Conservation (phyloP, 2,797 vertebrate species). For the Tiaroga cobitis region DNA sequence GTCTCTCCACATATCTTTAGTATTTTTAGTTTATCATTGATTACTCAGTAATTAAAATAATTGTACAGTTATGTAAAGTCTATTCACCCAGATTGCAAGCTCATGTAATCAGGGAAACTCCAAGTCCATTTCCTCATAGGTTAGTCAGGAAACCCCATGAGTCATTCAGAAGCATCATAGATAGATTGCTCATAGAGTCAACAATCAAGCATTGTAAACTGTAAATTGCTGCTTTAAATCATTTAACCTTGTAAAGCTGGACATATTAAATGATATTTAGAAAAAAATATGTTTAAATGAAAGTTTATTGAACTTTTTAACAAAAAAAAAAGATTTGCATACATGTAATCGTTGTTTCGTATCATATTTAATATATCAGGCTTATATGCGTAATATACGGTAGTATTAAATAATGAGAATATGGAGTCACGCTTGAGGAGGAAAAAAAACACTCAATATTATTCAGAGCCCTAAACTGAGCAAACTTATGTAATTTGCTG, state of each 20-base stretch:
- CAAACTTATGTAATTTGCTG: background rate
- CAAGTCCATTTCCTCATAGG: background rate
- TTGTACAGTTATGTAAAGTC: slow-evolving; percentile 25
- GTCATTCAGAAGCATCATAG: slow-evolving; percentile 22
- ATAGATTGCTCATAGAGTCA: background rate
- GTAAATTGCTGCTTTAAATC: background rate
- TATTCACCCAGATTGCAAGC: background rate
- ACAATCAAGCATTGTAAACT: background rate
- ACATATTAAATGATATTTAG: background rate
- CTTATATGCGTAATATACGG: background rate
- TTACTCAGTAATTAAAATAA: slow-evolving; percentile 5
- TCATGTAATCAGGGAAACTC: background rate
- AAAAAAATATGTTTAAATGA: no score
- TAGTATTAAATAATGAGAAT: background rate
- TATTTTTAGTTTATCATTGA: background rate
- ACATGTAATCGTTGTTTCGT: background rate
- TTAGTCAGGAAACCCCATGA: slow-evolving; percentile 27
- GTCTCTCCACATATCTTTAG: background rate
- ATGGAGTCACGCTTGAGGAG: background rate
- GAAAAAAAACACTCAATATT: background rate
- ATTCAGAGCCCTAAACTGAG: background rate
- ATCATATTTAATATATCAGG: background rate
- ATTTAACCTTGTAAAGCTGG: background rate
- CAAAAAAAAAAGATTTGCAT: no score
- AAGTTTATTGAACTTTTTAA: background rate